phyloP scores from a whole-genome alignment of 2,113 vertebrate species.

The Oncorhynchus mykiss region DNA sequence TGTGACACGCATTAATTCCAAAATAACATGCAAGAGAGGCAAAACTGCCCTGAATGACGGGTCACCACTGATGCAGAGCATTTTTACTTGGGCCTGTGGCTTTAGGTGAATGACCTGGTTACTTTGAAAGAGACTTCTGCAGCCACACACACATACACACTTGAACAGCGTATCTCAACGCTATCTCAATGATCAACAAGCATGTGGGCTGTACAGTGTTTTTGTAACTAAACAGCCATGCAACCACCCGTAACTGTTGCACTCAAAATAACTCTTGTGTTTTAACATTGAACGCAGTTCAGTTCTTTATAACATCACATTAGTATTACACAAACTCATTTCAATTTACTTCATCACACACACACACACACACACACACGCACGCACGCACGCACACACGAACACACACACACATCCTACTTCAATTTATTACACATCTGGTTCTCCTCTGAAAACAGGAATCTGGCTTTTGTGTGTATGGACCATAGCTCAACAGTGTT shows the following conservation, averaged over 20 bases:
- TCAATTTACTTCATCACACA: neutral
- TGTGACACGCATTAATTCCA: no score
- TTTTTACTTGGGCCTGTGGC: conserved; percentile 9
- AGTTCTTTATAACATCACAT: no score
- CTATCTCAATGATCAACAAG: neutral
- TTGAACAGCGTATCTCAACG: conserved; percentile 7
- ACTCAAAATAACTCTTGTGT: neutral
- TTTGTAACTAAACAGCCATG: neutral
- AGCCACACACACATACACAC: neutral
- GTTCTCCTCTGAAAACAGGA: conserved; percentile 11
- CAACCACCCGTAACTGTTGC: neutral
- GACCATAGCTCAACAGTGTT: neutral
- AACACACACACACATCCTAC: neutral
- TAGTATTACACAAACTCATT: neutral
- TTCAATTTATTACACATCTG: conserved; percentile 8
- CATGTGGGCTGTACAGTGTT: conserved; percentile 14
- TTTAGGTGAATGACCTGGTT: conserved; percentile 1
- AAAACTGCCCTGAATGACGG: no score
- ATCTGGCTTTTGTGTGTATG: neutral
- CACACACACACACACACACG: neutral
- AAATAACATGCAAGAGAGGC: no score
- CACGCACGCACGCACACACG: neutral
- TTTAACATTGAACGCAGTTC: neutral
- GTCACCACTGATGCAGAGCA: neutral
- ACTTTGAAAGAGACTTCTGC: neutral